Conservation (phyloP, 2,888 invertebrate genomes). For the Melinaea marsaeus region DNA sequence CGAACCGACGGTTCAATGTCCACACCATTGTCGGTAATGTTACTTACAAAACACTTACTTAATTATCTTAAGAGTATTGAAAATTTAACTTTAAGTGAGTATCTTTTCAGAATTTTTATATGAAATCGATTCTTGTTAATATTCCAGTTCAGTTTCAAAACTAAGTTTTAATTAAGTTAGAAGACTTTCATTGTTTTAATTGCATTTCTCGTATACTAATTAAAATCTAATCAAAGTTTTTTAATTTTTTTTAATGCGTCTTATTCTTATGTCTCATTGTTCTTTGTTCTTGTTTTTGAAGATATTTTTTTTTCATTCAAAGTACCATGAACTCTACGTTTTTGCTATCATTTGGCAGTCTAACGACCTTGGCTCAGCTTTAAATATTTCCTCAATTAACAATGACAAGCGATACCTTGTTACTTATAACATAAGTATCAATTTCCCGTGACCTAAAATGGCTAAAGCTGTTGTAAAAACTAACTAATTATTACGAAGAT, state of each 20-base stretch:
- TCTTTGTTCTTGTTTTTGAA: constrained; percentile 58
- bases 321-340: constrained; percentile 65
- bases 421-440: constrained; percentile 19
- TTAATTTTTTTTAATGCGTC: too few relatives aligned
- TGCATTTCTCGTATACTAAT: too few relatives aligned
- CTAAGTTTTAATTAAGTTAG: too few relatives aligned
- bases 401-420: constrained; percentile 32
- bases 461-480: constrained; percentile 21
- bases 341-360: constrained; percentile 57
- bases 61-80: too few relatives aligned
- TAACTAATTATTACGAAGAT: constrained; percentile 24
- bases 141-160: too few relatives aligned
- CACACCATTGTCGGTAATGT: constrained; percentile 8
- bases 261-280: constrained; percentile 36
- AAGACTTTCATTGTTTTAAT: too few relatives aligned
- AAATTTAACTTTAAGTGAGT: too few relatives aligned
- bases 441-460: constrained; percentile 22
- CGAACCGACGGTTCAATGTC: constrained; percentile 24
- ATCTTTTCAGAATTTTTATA: too few relatives aligned
- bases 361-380: constrained; percentile 58
- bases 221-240: constrained; percentile 1
- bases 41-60: not conserved
- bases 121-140: too few relatives aligned
- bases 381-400: constrained; percentile 66
- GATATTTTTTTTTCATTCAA: constrained; percentile 52